Evolutionary conservation across 2,113 vertebrate species (phyloP), one percentile per base, ranked within the genome.

Genomic region (Sapayoa aenigma): DNA sequence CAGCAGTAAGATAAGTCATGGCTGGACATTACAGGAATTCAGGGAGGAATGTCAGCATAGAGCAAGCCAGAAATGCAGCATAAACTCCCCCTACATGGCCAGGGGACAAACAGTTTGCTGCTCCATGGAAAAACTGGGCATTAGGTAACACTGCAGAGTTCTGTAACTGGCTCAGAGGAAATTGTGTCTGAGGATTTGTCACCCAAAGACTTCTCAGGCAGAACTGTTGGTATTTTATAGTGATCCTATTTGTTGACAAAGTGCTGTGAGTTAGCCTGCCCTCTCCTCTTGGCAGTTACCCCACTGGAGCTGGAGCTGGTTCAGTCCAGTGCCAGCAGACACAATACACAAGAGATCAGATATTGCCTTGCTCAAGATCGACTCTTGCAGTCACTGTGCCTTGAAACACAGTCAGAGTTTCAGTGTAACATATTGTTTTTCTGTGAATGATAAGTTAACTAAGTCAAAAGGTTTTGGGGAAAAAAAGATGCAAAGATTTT

Each of bases 21-120:
- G 93, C 91, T 66, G 96, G 95, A 91, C 67, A 76, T 49, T 82
- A 44, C 83, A 96, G 95, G 96, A 97, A 97, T 95, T 95, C 68
- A 75, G 72, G 67, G 76, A 96, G 94, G 96, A 96, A 96, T 96
- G 97, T 53, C 28, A 15, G 77, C 80, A 68, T 0, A 42, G 50
- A 89, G 49, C 59, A 80, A 78, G 94, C 44, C 49, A 76, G 62
- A 89, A 91, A 46, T 3, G 21, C 30, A 41, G 20, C 47, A 50
- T 37, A 50, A 96, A 76, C 30, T 52, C 47, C 60, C 47, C 60
- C 62, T 53, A 19, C 35, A 5, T 5, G 41, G 55, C 46, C 47
- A 53, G 20, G 78, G 55, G 22, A 73, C 47, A 55, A 59, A 27
- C 49, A 35, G 14, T 16, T 37, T 56, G 28, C 22, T 56, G 28